These are phyloP conservation scores for Pristionchus mayeri DNA, from an alignment of 2,888 invertebrate genomes.

Conservation along the genomic window DNA sequence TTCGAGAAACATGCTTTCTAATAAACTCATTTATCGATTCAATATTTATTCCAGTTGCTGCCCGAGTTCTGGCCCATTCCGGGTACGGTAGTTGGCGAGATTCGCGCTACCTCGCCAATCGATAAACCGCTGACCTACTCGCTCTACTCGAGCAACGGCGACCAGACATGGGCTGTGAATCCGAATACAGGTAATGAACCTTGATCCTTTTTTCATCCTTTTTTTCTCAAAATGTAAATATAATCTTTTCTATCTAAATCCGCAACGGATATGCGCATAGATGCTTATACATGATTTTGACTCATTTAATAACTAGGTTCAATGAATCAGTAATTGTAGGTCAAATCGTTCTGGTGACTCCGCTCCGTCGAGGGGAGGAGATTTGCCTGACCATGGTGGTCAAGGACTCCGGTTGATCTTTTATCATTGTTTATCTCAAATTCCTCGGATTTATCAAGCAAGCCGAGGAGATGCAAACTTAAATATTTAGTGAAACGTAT, in stretches of 20 bases:
- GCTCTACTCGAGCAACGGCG: slow-evolving; percentile 18
- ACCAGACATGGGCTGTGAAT: slow-evolving; percentile 25
- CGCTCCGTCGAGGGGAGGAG: slow-evolving; percentile 32
- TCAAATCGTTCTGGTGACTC: slow-evolving; percentile 31
- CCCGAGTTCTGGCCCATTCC: slow-evolving; percentile 48
- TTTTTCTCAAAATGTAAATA: no score
- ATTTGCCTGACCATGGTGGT: slow-evolving; percentile 23
- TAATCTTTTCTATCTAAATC: no score
- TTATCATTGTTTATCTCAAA: not conserved
- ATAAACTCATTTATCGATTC: not conserved
- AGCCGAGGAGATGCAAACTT: not conserved
- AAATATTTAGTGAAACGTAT: no score
- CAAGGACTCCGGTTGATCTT: slow-evolving; percentile 7
- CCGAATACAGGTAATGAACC: not conserved
- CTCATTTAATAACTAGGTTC: no score
- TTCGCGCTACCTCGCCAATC: slow-evolving; percentile 21
- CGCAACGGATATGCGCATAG: no score
- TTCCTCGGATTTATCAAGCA: no score
- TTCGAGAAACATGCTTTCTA: not conserved
- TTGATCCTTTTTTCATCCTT: no score
- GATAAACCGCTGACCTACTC: slow-evolving; percentile 8
- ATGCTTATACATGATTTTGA: no score
- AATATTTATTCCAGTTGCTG: slow-evolving; percentile 21
- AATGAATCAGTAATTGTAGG: slow-evolving; percentile 45
- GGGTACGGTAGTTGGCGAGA: slow-evolving; percentile 39